Evolutionary conservation across 2,113 vertebrate genomes (phyloP), one percentile per base, ranked within the genome.

Genomic region (Tragulus kanchil): DNA sequence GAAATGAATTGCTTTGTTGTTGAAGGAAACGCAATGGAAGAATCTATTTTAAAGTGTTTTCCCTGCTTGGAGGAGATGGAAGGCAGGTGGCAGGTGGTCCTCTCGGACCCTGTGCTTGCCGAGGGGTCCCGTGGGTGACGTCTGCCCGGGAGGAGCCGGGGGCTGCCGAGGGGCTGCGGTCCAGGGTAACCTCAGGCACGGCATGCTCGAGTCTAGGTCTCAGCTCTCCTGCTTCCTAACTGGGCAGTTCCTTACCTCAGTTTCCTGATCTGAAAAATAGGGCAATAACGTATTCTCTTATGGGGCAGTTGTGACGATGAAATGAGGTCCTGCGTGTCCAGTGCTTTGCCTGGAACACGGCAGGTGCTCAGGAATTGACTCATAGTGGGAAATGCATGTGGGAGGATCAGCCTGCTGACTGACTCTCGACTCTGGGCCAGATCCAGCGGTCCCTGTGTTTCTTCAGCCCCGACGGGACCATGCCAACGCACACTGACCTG

Each of bases 1-100:
- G 98, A 98, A 98, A 98, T 98, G 98, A 99, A 98, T 98, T 98
- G 98, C 98, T 98, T 98, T 98, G 98, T 96, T 98, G 98, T 97
- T 98, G 98, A 98, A 98, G 97, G 85, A 96, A 95, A 98, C 98
- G 97, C 98, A 98, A 98, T 96, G 42, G 71, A 97, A 98, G 98
- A 97, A 98, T 98, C 97, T 98, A 95, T 98, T 98, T 98, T 97
- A 95, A 98, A 98, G 97, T 95, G 90, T 97, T 97, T 94, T 97
- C 86, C 94, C 75, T 95, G 93, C 96, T 78, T 85, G 96, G 89
- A 58, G 11, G 48, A 95, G 94, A 71, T 96, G 94, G 98, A 96
- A 97, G 95, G 26, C 65, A 42, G 64, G 45, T 45, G 9, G 16
- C 81, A 82, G 93, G 88, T 81, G 54, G 61, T 52, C 71, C 8